phyloP scores from a whole-genome alignment of 2,113 vertebrate genomes.

The Passer montanus region DNA sequence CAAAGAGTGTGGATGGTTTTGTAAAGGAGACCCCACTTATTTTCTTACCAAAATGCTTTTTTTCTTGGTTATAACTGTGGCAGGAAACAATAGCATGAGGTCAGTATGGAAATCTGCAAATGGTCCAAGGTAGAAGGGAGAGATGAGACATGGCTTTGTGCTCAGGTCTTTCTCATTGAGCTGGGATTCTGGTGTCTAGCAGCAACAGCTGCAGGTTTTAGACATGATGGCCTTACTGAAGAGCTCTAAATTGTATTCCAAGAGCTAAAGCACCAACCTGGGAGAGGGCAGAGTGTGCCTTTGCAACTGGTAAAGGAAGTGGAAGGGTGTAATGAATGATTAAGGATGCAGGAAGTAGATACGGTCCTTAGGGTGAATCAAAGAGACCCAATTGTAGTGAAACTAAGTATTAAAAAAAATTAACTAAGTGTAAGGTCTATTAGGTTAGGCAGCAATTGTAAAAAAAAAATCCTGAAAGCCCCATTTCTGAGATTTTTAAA shows the following conservation, averaged over 20 bases:
- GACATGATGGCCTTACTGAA: background rate
- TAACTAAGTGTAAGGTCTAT: background rate
- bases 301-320: background rate
- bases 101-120: background rate
- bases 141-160: background rate
- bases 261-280: background rate
- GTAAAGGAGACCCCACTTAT: background rate
- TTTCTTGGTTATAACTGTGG: background rate
- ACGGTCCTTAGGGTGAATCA: background rate
- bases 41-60: background rate
- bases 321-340: background rate
- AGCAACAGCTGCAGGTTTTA: background rate
- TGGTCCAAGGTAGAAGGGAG: background rate
- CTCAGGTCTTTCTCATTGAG: fast-evolving
- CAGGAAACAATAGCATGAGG: background rate
- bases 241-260: background rate
- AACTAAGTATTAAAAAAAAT: background rate
- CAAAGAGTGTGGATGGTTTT: background rate
- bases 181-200: too few species aligned
- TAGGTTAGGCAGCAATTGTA: background rate
- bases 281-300: background rate
- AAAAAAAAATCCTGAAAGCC: background rate
- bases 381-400: background rate
- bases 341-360: background rate
- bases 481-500: constrained; percentile 7